These are phyloP conservation scores for Leptopterna dolabrata DNA, from an alignment of 2,888 invertebrate genomes.

Conservation along the genomic window DNA sequence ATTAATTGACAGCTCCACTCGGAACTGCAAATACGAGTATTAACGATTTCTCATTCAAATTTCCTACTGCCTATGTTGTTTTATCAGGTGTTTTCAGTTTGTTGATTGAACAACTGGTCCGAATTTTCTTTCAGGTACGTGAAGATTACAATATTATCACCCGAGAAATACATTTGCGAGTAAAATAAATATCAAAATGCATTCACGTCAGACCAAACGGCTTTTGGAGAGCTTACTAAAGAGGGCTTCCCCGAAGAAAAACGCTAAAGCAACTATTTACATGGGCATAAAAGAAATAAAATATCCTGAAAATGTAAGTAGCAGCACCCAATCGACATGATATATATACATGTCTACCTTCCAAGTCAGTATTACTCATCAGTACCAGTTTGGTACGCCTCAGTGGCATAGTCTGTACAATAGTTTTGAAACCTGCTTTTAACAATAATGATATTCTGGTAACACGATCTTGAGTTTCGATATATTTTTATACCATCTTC, in stretches of 20 bases:
- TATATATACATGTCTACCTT: too few relatives aligned
- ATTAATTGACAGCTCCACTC: neutral
- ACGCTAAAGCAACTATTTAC: constrained; percentile 24
- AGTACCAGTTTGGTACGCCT: too few relatives aligned
- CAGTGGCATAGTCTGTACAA: too few relatives aligned
- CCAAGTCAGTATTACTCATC: too few relatives aligned
- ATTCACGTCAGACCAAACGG: constrained; percentile 14
- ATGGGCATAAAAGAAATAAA: neutral
- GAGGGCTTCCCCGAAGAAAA: neutral
- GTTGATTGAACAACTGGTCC: neutral
- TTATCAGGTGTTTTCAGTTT: neutral
- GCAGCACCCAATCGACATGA: too few relatives aligned
- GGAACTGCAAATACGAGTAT: neutral
- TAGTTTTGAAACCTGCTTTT: too few relatives aligned
- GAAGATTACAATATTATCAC: neutral
- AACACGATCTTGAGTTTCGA: too few relatives aligned
- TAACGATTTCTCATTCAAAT: neutral
- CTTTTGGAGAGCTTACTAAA: constrained; percentile 17
- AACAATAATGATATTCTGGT: too few relatives aligned
- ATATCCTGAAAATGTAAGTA: constrained; percentile 46
- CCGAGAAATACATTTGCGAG: neutral
- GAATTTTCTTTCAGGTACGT: neutral
- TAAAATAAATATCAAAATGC: neutral
- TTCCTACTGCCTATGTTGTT: neutral
- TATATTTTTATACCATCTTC: too few relatives aligned